These are phyloP conservation scores for Neotoma lepida DNA, from an alignment of 2,113 vertebrate genomes.

Conservation along the genomic window DNA sequence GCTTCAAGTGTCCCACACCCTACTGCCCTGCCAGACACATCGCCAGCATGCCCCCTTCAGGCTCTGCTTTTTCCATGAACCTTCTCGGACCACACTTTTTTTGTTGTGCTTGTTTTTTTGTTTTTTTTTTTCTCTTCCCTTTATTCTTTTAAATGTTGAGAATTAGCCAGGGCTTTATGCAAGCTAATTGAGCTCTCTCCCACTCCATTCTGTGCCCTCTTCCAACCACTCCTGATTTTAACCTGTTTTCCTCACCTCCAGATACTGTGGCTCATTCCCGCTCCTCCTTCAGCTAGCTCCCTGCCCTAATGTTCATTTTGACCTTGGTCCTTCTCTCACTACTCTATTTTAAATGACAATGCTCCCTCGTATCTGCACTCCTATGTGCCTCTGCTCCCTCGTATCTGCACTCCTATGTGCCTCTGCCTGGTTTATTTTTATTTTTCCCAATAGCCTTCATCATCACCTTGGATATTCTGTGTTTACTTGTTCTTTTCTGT, in stretches of 20 bases:
- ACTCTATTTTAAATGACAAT: neutral
- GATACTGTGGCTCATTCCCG: neutral
- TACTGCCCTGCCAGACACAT: neutral
- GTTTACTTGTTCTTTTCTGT: neutral
- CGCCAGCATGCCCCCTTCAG: neutral
- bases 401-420: neutral
- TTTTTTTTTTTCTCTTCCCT: neutral
- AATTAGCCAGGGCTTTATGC: neutral
- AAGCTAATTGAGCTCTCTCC: neutral
- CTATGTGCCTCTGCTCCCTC: neutral
- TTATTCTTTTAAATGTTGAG: neutral
- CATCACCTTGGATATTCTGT: neutral
- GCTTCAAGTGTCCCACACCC: neutral
- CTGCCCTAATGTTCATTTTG: neutral
- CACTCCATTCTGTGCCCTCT: neutral
- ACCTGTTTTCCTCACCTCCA: neutral
- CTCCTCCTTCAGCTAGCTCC: neutral
- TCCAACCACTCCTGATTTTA: conserved; percentile 1
- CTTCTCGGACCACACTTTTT: neutral
- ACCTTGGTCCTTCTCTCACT: neutral
- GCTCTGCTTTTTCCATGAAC: neutral
- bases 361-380: neutral
- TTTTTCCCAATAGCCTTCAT: conserved; percentile 1
- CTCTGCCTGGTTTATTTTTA: conserved; percentile 28
- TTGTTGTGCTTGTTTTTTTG: neutral